phyloP scores from a whole-genome alignment of 2,797 vertebrate species.

The Sebastes cheni region DNA sequence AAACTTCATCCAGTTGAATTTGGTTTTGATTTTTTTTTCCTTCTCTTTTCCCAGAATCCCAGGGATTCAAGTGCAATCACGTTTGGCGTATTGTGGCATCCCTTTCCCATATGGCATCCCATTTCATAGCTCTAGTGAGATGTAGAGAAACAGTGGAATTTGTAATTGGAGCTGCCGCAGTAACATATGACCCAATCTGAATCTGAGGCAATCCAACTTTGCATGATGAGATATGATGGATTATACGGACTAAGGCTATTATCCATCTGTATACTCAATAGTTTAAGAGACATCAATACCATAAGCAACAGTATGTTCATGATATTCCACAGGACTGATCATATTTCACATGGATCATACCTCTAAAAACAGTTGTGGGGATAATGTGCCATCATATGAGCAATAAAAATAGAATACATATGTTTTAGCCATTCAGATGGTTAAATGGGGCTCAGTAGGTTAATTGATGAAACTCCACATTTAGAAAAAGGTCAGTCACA shows the following conservation, averaged over 20 bases:
- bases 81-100: neutral
- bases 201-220: conserved; percentile 1
- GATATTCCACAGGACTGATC: neutral
- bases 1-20: conserved; percentile 38
- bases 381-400: neutral
- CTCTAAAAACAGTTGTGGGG: neutral
- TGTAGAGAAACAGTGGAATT: conserved; percentile 13
- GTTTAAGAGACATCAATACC: neutral
- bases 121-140: conserved; percentile 10
- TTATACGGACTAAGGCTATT: conserved; percentile 34
- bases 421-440: neutral
- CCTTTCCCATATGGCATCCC: conserved; percentile 31
- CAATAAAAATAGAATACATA: conserved; percentile 9
- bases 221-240: conserved; percentile 37
- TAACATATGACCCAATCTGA: conserved; percentile 38
- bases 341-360: neutral
- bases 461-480: neutral
- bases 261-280: conserved; percentile 17
- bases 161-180: neutral
- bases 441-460: neutral
- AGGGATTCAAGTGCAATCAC: conserved; percentile 12
- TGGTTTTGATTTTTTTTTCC: neutral
- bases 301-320: neutral
- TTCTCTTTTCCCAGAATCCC: neutral
- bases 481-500: neutral